Evolutionary conservation across 2,113 vertebrate species (phyloP).

Genomic region (Ploceus nigricollis): DNA sequence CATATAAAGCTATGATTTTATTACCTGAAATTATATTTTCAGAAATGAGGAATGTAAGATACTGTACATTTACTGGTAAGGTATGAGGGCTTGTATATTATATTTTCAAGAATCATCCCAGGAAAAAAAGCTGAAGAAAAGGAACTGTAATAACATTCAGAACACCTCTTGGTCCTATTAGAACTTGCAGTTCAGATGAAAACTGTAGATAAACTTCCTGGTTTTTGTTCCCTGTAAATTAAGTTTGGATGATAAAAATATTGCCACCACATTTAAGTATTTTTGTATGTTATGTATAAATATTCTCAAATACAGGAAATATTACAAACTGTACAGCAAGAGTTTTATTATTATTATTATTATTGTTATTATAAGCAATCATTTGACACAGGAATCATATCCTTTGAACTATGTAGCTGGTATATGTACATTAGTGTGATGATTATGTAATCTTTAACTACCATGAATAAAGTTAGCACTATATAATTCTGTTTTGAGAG

Average conservation of each 20-base stretch:
- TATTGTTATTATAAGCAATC: neutral
- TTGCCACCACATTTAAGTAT: conserved; percentile 44
- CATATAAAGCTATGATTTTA: neutral
- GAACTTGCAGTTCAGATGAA: conserved; percentile 25
- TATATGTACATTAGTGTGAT: conserved; percentile 47
- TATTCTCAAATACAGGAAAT: conserved; percentile 49
- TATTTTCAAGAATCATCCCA: conserved; percentile 23
- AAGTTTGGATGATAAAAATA: conserved; percentile 45
- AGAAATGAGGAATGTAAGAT: conserved; percentile 52
- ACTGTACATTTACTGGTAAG: conserved; percentile 32
- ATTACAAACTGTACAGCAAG: conserved; percentile 53
- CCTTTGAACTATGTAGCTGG: conserved; percentile 74
- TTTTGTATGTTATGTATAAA: conserved; percentile 58
- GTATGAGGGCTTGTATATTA: conserved; percentile 18
- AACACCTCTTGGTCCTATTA: neutral
- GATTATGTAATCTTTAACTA: conserved; percentile 6
- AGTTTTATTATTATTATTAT: conserved; percentile 22
- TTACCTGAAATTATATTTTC: neutral
- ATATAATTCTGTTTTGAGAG: neutral
- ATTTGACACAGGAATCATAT: conserved; percentile 82
- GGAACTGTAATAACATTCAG: neutral
- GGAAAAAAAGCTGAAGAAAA: neutral
- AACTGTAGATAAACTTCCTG: conserved; percentile 32
- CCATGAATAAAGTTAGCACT: neutral
- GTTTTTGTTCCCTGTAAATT: conserved; percentile 38